Evolutionary conservation across 2,797 vertebrate species (phyloP), one percentile per base, ranked within the genome.

Genomic region (Catostomus latipinnis): DNA sequence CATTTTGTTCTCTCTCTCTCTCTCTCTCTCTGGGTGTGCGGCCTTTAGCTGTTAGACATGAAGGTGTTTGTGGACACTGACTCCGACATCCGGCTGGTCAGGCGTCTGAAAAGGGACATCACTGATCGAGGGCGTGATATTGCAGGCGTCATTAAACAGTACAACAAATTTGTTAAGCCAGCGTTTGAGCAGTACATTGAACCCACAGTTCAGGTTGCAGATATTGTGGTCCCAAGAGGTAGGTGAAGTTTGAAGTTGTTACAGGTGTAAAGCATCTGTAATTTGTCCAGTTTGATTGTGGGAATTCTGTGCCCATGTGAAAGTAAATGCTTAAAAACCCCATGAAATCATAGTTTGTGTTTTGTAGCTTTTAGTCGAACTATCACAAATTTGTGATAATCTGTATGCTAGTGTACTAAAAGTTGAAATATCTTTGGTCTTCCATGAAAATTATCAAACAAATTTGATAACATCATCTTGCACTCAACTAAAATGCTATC

Each of bases 41-140:
- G 16, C 8, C 0, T 46, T 16, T 83, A 96, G 95, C 90, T 95
- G 46, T 82, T 96, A 85, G 95, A 96, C 90, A 95, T 96, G 95
- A 96, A 96, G 83, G 95, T 96, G 85, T 96, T 96, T 72, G 95
- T 95, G 71, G 95, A 96, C 86, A 95, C 95, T 0, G 95, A 96
- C 67, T 96, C 95, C 0, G 95, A 96, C 90, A 95, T 96, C 84
- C 93, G 95, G 0, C 91, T 96, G 56, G 92, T 95, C 78, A 93
- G 95, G 62, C 84, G 95, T 78, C 87, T 96, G 86, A 95, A 94
- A 89, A 90, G 95, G 87, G 95, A 96, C 90, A 93, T 95, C 49
- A 92, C 91, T 0, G 92, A 93, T 22, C 92, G 94, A 0, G 94
- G 95, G 0, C 94, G 95, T 1, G 90, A 96, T 89, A 94, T 96